These are phyloP conservation scores for Leptodactylus fuscus DNA, from an alignment of 2,113 vertebrate species.

Conservation along the genomic window DNA sequence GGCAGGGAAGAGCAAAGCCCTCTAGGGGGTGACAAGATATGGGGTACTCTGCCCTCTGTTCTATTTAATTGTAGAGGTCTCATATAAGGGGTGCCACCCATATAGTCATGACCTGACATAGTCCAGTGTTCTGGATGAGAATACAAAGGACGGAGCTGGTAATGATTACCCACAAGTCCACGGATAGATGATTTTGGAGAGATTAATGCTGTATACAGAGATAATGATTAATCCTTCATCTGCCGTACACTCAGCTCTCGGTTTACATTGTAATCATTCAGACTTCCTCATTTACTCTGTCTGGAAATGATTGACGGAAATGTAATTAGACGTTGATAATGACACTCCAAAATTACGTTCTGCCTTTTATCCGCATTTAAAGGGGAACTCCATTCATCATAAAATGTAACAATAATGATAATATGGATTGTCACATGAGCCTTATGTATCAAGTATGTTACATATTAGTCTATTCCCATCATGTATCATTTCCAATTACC, in stretches of 20 bases:
- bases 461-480: no score
- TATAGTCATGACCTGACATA: background rate
- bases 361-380: background rate
- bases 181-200: background rate
- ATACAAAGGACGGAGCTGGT: background rate
- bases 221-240: conserved; percentile 31
- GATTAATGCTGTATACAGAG: conserved; percentile 10
- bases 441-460: no score
- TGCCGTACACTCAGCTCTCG: background rate
- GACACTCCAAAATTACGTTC: background rate
- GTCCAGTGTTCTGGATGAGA: background rate
- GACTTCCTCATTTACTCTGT: background rate
- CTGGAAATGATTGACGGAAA: background rate
- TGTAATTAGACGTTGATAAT: conserved; percentile 5
- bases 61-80: background rate
- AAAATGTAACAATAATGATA: background rate
- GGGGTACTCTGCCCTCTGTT: no score
- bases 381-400: background rate
- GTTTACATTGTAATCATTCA: conserved; percentile 4
- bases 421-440: no score
- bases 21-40: no score
- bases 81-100: no score
- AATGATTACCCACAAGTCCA: background rate
- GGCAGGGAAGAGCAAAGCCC: no score
- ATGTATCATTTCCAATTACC: no score